Evolutionary conservation across 2,888 invertebrate genomes (phyloP).

Genomic region (Eulithis testata): DNA sequence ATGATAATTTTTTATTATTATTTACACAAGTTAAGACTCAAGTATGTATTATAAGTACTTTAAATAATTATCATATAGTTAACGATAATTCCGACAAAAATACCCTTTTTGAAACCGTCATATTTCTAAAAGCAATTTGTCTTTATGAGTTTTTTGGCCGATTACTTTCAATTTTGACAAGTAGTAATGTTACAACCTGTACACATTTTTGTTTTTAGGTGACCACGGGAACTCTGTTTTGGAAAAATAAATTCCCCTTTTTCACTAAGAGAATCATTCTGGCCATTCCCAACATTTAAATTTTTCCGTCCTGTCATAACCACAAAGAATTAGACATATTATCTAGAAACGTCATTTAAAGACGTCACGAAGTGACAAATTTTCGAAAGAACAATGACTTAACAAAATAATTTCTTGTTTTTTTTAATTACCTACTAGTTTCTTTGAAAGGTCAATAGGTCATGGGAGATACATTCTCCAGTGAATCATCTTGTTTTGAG

Average conservation of each 20-base stretch:
- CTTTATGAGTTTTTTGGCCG: no score
- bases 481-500: conserved; percentile 55
- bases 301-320: conserved; percentile 31
- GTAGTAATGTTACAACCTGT: no score
- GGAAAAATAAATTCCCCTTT: conserved; percentile 11
- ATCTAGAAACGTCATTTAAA: conserved; percentile 31
- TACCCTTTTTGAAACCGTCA: no score
- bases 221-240: not conserved
- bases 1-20: no score
- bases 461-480: conserved; percentile 51
- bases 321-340: conserved; percentile 28
- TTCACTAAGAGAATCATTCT: not conserved
- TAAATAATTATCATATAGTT: no score
- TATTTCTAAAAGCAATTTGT: no score
- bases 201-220: no score
- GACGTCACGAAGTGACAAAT: conserved; percentile 34
- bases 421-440: conserved; percentile 20
- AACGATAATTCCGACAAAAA: no score
- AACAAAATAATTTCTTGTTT: conserved; percentile 5
- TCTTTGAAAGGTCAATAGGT: conserved; percentile 63
- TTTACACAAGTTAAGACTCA: no score
- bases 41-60: no score
- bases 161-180: no score
- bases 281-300: conserved; percentile 6
- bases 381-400: conserved; percentile 35